These are phyloP conservation scores for Coelopa frigida DNA, from an alignment of 1,140 invertebrate species.

Conservation along the genomic window DNA sequence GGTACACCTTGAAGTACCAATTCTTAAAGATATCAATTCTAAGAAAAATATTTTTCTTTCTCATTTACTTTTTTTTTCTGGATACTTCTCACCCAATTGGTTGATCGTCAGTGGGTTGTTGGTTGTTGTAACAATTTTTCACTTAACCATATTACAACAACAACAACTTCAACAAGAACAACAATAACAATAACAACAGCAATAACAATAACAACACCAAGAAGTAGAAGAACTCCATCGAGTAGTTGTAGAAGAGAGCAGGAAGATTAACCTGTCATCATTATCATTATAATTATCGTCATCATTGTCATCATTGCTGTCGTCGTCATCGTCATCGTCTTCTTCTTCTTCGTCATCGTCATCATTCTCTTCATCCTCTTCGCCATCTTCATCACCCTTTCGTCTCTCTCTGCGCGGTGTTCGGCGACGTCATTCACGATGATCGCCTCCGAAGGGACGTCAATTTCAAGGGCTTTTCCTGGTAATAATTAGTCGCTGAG, in stretches of 20 bases:
- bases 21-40: constrained; percentile 9
- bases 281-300: not conserved
- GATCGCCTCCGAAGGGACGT: constrained; percentile 23
- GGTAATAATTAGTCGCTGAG: constrained; percentile 45
- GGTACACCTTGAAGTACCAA: not conserved
- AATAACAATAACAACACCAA: too few relatives aligned
- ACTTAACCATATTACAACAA: not conserved
- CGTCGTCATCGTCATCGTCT: constrained; percentile 13
- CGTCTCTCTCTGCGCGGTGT: constrained; percentile 13
- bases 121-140: not conserved
- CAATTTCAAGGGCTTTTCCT: constrained; percentile 44
- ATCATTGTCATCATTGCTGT: constrained; percentile 15
- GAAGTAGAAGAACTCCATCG: too few relatives aligned
- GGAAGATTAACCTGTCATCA: constrained; percentile 2
- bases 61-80: not conserved
- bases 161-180: too few relatives aligned
- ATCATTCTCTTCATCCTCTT: constrained; percentile 29
- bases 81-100: not conserved
- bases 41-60: constrained; percentile 6
- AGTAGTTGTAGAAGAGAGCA: not conserved
- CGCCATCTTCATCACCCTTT: constrained; percentile 10
- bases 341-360: constrained; percentile 24
- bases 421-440: not conserved
- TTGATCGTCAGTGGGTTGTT: not conserved
- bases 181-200: too few relatives aligned